Evolutionary conservation across 2,113 vertebrate species (phyloP).

Genomic region (Lophotis ruficrista): DNA sequence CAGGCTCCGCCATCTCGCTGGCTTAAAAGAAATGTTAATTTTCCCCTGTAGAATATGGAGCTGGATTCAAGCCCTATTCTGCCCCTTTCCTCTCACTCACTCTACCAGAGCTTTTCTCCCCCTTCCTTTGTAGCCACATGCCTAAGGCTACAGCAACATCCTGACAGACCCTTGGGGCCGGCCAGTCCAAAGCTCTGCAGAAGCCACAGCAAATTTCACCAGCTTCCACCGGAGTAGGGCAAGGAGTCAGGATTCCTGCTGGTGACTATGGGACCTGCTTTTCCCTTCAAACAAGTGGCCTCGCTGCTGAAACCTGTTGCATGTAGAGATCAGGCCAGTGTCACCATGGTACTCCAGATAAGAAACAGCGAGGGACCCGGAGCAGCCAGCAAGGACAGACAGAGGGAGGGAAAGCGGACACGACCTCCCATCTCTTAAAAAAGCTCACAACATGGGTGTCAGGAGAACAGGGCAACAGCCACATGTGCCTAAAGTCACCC

Average conservation of each 20-base stretch:
- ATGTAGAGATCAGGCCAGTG: accelerated
- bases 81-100: not conserved
- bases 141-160: not conserved
- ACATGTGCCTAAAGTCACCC: not conserved
- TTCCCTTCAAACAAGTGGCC: not conserved
- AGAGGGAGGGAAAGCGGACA: not conserved
- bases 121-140: not conserved
- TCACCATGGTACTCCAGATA: not conserved
- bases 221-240: not conserved
- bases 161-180: not conserved
- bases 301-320: not conserved
- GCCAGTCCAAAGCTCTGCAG: not conserved
- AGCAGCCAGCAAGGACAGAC: not conserved
- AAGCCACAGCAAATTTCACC: not conserved
- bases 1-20: slow-evolving; percentile 33
- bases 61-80: not conserved
- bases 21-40: slow-evolving; percentile 60
- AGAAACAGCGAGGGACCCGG: not conserved
- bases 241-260: not conserved
- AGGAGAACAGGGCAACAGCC: not conserved
- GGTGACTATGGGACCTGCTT: not conserved
- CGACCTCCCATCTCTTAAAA: not conserved
- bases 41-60: slow-evolving; percentile 6
- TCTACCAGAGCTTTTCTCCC: not conserved
- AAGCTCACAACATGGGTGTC: not conserved